Conservation (phyloP, 1,140 invertebrate genomes). For the Zaprionus capensis region DNA sequence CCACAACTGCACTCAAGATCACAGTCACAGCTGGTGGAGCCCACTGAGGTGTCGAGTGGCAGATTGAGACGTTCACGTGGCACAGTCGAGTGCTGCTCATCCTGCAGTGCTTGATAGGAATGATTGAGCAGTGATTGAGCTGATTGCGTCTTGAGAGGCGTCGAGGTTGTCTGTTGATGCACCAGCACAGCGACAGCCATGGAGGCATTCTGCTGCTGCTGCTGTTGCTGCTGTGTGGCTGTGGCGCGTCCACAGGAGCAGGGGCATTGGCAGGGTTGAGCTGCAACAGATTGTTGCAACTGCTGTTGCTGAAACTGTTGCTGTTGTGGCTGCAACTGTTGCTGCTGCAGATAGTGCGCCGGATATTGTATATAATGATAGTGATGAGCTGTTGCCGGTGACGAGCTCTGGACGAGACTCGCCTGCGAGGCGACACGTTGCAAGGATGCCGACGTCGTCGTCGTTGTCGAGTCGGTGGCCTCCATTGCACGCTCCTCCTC, state of each 20-base stretch:
- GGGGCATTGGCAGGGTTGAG: constrained; percentile 71
- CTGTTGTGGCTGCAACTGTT: constrained; percentile 37
- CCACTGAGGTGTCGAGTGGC: constrained; percentile 58
- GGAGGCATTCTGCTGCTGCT: constrained; percentile 53
- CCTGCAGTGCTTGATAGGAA: constrained; percentile 74
- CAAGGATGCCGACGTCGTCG: constrained; percentile 60
- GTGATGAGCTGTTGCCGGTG: constrained; percentile 59
- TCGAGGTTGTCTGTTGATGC: constrained; percentile 66
- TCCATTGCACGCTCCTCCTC: constrained; percentile 49
- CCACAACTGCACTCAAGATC: constrained; percentile 75
- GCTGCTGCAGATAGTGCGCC: constrained; percentile 63
- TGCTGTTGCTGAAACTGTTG: constrained; percentile 18
- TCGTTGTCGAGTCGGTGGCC: constrained; percentile 15
- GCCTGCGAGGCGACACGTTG: constrained; percentile 75
- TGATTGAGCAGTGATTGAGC: constrained; percentile 78
- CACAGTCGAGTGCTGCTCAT: constrained; percentile 39
- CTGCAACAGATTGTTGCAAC: constrained; percentile 36
- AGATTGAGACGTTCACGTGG: constrained; percentile 50
- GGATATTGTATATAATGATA: constrained; percentile 84
- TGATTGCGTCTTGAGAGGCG: constrained; percentile 62
- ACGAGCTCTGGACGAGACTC: constrained; percentile 47
- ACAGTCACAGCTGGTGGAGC: constrained; percentile 65
- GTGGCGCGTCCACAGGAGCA: constrained; percentile 71
- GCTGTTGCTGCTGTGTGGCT: constrained; percentile 41
- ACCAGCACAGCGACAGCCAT: constrained; percentile 78